Conservation (phyloP, 2,113 vertebrate genomes). For the Charadrius vociferus region DNA sequence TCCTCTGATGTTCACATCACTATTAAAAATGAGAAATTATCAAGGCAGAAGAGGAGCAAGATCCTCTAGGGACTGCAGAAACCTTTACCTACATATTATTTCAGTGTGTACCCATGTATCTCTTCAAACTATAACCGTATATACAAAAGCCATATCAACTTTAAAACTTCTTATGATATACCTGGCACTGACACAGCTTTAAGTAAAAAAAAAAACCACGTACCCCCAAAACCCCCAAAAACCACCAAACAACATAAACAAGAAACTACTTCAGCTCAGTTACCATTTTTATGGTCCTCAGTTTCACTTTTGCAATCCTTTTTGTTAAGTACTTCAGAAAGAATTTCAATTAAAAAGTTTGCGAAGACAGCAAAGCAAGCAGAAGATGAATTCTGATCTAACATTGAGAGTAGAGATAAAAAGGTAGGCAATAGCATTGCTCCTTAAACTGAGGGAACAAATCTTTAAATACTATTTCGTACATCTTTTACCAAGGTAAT, state of each 20-base stretch:
- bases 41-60: neutral
- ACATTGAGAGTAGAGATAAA: neutral
- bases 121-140: neutral
- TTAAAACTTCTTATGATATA: neutral
- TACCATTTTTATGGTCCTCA: neutral
- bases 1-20: neutral
- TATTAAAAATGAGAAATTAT: neutral
- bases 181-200: neutral
- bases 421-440: neutral
- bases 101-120: neutral
- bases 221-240: no score
- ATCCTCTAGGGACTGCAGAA: neutral
- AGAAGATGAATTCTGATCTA: neutral
- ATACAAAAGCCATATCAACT: neutral
- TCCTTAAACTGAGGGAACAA: neutral
- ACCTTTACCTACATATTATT: neutral
- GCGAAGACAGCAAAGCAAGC: neutral
- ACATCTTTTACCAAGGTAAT: slow-evolving; percentile 34
- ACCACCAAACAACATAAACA: neutral
- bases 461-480: neutral
- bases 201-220: neutral
- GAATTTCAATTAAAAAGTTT: neutral
- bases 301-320: neutral
- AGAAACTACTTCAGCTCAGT: neutral
- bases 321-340: neutral